Evolutionary conservation across 2,797 vertebrate species (phyloP).

Genomic region (Falco biarmicus): DNA sequence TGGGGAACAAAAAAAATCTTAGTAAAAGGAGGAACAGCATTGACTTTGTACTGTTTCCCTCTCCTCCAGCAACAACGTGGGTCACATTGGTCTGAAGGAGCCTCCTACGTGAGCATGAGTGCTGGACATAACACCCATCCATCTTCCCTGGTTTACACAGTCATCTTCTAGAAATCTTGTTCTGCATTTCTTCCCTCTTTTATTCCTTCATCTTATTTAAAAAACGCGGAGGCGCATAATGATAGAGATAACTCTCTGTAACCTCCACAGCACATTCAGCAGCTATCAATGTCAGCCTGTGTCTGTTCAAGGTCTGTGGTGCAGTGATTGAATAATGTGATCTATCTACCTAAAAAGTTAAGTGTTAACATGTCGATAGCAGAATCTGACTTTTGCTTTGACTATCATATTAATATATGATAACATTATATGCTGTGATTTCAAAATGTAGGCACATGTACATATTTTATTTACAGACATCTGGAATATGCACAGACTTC

Average conservation of each 20-base stretch:
- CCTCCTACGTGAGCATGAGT: rapidly evolving
- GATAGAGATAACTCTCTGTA: neutral
- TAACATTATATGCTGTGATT: neutral
- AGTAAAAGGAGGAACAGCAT: neutral
- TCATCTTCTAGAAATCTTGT: neutral
- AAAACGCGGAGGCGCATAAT: neutral
- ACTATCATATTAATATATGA: neutral
- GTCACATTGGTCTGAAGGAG: neutral
- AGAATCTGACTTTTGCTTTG: neutral
- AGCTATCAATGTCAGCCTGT: neutral
- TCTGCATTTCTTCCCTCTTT: neutral
- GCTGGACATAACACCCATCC: neutral
- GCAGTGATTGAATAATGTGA: neutral
- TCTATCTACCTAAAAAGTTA: neutral
- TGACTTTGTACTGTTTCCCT: neutral
- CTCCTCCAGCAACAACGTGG: neutral
- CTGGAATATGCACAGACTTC: neutral
- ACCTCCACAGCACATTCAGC: neutral
- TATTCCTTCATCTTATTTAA: neutral
- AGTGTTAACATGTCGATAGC: neutral
- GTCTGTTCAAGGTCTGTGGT: neutral
- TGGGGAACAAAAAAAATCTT: neutral
- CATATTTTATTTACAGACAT: neutral
- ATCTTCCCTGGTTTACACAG: neutral
- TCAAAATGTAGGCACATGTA: neutral